phyloP scores from a whole-genome alignment of 2,113 vertebrate species.

The Chascanopsetta lugubris region DNA sequence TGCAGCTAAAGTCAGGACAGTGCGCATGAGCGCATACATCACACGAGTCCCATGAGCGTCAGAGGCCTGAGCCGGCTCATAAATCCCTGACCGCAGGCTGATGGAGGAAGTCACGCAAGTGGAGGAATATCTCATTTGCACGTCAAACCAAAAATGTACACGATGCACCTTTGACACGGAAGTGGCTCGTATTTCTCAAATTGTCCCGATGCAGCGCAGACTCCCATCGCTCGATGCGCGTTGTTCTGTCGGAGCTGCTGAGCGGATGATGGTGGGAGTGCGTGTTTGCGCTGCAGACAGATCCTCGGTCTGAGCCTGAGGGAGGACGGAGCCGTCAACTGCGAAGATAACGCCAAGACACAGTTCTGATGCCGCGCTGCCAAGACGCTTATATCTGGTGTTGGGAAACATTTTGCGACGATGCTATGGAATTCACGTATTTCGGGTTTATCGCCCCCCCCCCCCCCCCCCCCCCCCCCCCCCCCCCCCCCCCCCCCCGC shows the following conservation, averaged over 20 bases:
- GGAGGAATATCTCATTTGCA: too few species aligned
- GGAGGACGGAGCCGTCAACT: background rate
- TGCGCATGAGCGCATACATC: too few species aligned
- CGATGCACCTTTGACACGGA: too few species aligned
- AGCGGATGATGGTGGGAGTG: background rate
- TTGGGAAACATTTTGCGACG: conserved; percentile 18
- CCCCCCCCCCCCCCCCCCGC: too few species aligned
- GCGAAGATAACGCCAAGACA: conserved; percentile 2
- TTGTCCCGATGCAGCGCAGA: background rate
- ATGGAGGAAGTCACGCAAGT: too few species aligned
- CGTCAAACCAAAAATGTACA: too few species aligned
- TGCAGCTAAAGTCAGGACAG: too few species aligned
- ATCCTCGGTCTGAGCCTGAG: too few species aligned
- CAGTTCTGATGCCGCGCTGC: background rate
- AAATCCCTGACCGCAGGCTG: too few species aligned
- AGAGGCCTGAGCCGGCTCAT: too few species aligned
- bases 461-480: too few species aligned
- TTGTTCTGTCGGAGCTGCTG: conserved; percentile 10
- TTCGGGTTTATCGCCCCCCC: conserved; percentile 9
- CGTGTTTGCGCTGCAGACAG: conserved; percentile 15
- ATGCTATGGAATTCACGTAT: conserved; percentile 8
- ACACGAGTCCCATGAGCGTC: too few species aligned
- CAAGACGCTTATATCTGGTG: background rate
- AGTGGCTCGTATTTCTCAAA: background rate
- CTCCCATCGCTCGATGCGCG: background rate